Percentiles rank a stretch among this genome's conserved stretches.
phyloP scores from a whole-genome alignment of 2,113 vertebrate species.

The Myrmecophaga tridactyla region DNA sequence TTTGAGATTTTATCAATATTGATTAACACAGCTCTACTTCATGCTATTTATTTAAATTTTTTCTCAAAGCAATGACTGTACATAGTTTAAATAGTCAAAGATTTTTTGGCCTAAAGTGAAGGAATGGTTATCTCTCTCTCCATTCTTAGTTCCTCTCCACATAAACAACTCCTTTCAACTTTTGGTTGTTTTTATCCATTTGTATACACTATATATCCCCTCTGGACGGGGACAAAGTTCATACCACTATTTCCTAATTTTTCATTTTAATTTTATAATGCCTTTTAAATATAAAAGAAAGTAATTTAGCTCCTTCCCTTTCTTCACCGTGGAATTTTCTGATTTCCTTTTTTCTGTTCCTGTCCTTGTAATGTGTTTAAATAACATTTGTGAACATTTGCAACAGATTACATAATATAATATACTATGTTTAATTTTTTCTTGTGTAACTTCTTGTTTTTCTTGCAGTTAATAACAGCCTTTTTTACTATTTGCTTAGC shows the following conservation, averaged over 20 bases:
- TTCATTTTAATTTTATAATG: slow-evolving; percentile 10
- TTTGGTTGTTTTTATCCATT: neutral
- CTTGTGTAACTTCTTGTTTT: neutral
- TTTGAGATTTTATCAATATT: slow-evolving; percentile 26
- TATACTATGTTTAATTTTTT: neutral
- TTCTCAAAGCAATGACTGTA: neutral
- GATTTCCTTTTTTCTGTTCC: neutral
- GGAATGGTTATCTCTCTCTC: neutral
- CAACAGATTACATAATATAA: neutral
- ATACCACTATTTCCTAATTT: neutral
- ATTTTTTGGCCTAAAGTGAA: neutral
- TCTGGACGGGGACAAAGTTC: too few relatives aligned
- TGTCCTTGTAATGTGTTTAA: neutral
- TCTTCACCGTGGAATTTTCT: neutral
- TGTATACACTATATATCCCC: too few relatives aligned
- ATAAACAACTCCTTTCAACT: neutral
- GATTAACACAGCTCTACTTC: neutral
- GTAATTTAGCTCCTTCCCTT: neutral
- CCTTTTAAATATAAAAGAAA: neutral
- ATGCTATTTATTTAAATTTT: neutral
- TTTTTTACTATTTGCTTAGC: neutral
- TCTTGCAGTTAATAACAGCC: neutral
- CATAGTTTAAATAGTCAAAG: neutral
- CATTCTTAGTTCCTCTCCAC: neutral
- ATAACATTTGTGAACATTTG: neutral